These are phyloP conservation scores for Sarcoramphus papa DNA, from an alignment of 2,797 vertebrate species.

Conservation along the genomic window DNA sequence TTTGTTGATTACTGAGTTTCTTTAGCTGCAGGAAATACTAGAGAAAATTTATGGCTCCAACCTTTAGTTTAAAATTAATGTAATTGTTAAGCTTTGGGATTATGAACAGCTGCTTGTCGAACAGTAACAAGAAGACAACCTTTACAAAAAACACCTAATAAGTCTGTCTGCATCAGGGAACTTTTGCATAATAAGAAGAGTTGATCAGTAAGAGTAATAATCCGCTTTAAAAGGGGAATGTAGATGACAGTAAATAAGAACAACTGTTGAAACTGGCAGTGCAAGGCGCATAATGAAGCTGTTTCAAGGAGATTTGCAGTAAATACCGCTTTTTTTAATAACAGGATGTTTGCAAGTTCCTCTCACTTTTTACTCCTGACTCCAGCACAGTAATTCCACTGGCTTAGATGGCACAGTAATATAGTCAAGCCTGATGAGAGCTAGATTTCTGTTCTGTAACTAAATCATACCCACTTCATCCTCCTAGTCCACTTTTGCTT, in stretches of 20 bases:
- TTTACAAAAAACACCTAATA: constrained; percentile 38
- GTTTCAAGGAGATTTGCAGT: not conserved
- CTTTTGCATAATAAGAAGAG: not conserved
- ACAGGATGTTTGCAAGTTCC: not conserved
- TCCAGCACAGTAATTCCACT: not conserved
- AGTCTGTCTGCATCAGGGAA: not conserved
- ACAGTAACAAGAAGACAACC: constrained; percentile 16
- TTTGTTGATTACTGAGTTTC: constrained; percentile 60
- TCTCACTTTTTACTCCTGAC: not conserved
- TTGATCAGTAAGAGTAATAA: constrained; percentile 20
- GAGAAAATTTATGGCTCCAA: constrained; percentile 62
- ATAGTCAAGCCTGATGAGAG: not conserved
- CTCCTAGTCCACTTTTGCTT: not conserved
- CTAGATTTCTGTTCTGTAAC: not conserved
- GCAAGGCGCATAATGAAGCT: not conserved
- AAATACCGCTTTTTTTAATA: not conserved
- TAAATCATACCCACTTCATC: not conserved
- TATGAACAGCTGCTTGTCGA: constrained; percentile 39
- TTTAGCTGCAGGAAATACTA: constrained; percentile 44
- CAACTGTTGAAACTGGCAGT: not conserved
- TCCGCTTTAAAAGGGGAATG: not conserved
- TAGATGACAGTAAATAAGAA: constrained; percentile 1
- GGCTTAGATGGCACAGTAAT: not conserved
- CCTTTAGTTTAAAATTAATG: constrained; percentile 64
- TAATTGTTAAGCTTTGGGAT: constrained; percentile 51